Evolutionary conservation across 37 sponge, comb jelly and placozoan genomes (phyloP).

Genomic region (Agelas oroides): DNA sequence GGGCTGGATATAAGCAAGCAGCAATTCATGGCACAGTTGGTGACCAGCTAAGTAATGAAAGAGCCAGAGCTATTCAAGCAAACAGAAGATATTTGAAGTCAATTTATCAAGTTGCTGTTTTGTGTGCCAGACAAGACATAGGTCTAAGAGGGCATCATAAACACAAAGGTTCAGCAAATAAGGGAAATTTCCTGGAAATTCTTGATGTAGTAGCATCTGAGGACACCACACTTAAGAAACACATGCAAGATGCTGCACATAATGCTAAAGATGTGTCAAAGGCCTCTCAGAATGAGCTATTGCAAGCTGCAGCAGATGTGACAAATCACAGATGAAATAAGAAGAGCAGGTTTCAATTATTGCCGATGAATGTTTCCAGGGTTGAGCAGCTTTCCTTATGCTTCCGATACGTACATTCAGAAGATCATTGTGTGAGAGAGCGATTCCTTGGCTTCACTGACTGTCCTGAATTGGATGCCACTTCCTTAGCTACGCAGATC

Average conservation of each 20-base stretch:
- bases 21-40: slow-evolving; percentile 1
- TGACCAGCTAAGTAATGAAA: neutral
- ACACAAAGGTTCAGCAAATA: neutral
- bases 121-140: slow-evolving; percentile 3
- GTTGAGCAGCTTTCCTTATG: too few species aligned
- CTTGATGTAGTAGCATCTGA: neutral
- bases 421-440: too few species aligned
- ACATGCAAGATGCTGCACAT: neutral
- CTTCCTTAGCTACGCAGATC: too few species aligned
- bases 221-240: neutral
- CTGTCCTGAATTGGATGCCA: too few species aligned
- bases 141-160: neutral
- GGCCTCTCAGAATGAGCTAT: neutral
- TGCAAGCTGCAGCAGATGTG: neutral
- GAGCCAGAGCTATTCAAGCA: neutral
- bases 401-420: too few species aligned
- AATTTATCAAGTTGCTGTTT: neutral
- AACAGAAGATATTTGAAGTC: neutral
- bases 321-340: slow-evolving; percentile 5
- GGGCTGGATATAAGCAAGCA: neutral
- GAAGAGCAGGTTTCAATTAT: too few species aligned
- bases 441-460: too few species aligned
- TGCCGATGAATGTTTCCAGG: too few species aligned
- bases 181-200: neutral
- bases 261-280: neutral